Evolutionary conservation across 2,888 invertebrate genomes (phyloP), one percentile per base, ranked within the genome.

Genomic region (Lithodes maja): DNA sequence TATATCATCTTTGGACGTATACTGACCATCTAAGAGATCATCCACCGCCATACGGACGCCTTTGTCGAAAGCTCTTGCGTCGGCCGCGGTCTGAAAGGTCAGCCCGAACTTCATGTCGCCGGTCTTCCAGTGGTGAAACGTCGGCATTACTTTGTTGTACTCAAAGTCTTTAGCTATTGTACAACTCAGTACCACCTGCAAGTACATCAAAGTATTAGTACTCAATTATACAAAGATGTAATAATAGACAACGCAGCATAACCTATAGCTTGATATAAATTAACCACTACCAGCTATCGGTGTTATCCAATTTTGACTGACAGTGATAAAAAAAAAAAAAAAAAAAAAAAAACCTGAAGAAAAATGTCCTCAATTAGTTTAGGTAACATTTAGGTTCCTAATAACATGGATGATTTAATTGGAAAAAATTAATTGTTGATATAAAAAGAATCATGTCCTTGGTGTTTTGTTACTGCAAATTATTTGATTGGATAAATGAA

Each of bases 111-210:
- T 96, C 94, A 98, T 97, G 94, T 98, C 98, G 89, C 98, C 98
- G 49, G 98, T 98, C 93, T 97, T 96, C 99, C 99, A 99, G 94
- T 99, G 99, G 95, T 99, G 98, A 95, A 99, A 99, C 79, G 98
- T 98, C 61, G 99, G 99, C 97, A 98, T 99, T 93, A 98, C 92
- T 95, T 98, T 98, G 94, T 98, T 97, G 95, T 99, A 99, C 94
- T 98, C 97, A 94, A 99, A 97, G 94, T 99, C 98, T 94, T 97
- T 97, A 94, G 98, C 98, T 94, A 99, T 97, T 84, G 97, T 97
- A 95, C 98, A 99, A 94, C 97, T 97, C 92, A 99, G 95, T 92
- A 99, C 97, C 93, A 97, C 97, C 98, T 98, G 94, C 15, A 81
- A 79, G 1, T 1, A 15, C 68, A 61, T 12, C 7, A 61, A 61